A percentile compares a stretch with the other conserved stretches of the same genome.
phyloP scores from a whole-genome alignment of 1,140 invertebrate genomes.

The Hyles vespertilio region DNA sequence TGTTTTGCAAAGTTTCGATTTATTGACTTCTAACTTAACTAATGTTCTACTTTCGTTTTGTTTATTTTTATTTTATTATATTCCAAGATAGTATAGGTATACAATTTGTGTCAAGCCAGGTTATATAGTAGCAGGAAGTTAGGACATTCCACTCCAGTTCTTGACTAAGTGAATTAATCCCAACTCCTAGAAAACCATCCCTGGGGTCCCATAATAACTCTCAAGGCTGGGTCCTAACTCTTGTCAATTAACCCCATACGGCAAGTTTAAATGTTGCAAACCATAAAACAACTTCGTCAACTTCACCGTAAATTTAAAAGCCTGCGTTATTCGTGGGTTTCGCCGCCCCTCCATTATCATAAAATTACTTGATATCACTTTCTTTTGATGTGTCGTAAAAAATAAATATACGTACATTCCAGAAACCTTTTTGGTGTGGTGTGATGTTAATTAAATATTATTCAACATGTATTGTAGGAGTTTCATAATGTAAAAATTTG shows the following conservation, averaged over 20 bases:
- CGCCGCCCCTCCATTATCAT: constrained; percentile 62
- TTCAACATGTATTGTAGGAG: not conserved
- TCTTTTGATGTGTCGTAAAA: constrained; percentile 69
- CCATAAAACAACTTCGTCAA: constrained; percentile 62
- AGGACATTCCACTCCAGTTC: too few relatives aligned
- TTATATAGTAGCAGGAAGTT: too few relatives aligned
- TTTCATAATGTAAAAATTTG: too few relatives aligned
- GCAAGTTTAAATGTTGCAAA: constrained; percentile 56
- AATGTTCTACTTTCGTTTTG: too few relatives aligned
- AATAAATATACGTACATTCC: constrained; percentile 55
- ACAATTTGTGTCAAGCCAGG: too few relatives aligned
- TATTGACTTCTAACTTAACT: too few relatives aligned
- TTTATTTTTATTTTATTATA: too few relatives aligned
- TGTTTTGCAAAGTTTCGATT: too few relatives aligned
- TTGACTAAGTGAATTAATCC: too few relatives aligned
- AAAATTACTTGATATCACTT: constrained; percentile 67
- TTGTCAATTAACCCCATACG: constrained; percentile 22
- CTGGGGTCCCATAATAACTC: too few relatives aligned
- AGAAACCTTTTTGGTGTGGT: constrained; percentile 14
- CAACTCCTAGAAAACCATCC: too few relatives aligned
- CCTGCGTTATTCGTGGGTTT: constrained; percentile 53
- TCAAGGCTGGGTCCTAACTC: not conserved
- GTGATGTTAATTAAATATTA: constrained; percentile 29
- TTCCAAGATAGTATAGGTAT: too few relatives aligned
- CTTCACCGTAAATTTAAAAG: constrained; percentile 68